A percentile compares a stretch with the other conserved stretches of the same genome.
These are phyloP conservation scores for Watsonalla cultraria DNA, from an alignment of 2,888 invertebrate genomes.

Conservation along the genomic window DNA sequence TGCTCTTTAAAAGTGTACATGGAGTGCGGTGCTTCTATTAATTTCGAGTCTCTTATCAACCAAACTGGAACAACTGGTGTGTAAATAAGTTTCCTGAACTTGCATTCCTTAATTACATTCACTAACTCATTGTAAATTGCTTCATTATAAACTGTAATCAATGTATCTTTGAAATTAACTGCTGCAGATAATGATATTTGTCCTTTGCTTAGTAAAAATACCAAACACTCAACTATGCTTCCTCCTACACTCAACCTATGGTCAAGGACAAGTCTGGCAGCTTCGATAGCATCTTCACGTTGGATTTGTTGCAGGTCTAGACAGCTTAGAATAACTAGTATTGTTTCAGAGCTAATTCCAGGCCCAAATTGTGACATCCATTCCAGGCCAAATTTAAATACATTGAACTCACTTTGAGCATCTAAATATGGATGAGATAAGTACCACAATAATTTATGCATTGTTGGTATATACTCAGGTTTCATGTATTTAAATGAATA, in stretches of 20 bases:
- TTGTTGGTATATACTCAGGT: slow-evolving; percentile 40
- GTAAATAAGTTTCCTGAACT: slow-evolving; percentile 31
- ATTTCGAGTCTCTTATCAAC: slow-evolving; percentile 32
- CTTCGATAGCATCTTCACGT: slow-evolving; percentile 35
- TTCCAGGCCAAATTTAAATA: slow-evolving; percentile 59
- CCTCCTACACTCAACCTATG: slow-evolving; percentile 43
- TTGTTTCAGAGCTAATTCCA: slow-evolving; percentile 38
- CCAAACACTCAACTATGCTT: slow-evolving; percentile 49
- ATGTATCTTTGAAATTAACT: slow-evolving; percentile 19
- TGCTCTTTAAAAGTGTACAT: slow-evolving; percentile 44
- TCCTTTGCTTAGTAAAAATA: slow-evolving; percentile 24
- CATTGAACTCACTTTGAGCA: slow-evolving; percentile 43
- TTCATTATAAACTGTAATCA: slow-evolving; percentile 45
- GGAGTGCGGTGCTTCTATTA: slow-evolving; percentile 37
- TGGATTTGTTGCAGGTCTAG: slow-evolving; percentile 47
- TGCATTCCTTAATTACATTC: slow-evolving; percentile 40
- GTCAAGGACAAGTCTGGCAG: slow-evolving; percentile 30
- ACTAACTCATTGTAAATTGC: slow-evolving; percentile 51
- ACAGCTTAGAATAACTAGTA: slow-evolving; percentile 53
- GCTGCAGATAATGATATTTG: slow-evolving; percentile 25
- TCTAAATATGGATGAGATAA: slow-evolving; percentile 61
- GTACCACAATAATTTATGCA: slow-evolving; percentile 59
- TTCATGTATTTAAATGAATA: slow-evolving; percentile 53
- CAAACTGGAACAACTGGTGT: slow-evolving; percentile 48
- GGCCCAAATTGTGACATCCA: slow-evolving; percentile 46